Conservation (phyloP, 2,797 vertebrate genomes). For the Phrynocephalus guinanensis region DNA sequence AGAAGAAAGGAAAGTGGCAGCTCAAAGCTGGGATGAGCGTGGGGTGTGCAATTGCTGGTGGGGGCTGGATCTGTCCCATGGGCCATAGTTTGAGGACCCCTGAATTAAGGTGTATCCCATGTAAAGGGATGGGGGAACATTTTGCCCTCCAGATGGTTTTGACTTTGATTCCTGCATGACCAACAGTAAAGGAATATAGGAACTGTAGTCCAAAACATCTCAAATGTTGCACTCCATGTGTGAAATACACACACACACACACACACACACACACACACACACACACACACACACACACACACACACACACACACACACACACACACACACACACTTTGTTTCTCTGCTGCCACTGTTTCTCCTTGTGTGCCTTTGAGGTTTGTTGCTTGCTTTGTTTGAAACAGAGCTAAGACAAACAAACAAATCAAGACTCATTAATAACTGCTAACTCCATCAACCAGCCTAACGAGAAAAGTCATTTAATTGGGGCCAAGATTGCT, state of each 20-base stretch:
- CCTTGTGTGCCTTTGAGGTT: neutral
- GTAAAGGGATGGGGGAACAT: neutral
- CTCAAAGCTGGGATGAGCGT: too few species aligned
- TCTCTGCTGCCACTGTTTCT: neutral
- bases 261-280: neutral
- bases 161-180: neutral
- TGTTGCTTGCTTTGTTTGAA: neutral
- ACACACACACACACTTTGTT: neutral
- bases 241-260: neutral
- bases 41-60: too few species aligned
- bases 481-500: conserved; percentile 72
- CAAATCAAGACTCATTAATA: conserved; percentile 63
- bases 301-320: neutral
- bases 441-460: conserved; percentile 58
- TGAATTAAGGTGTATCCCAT: neutral
- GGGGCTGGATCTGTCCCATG: too few species aligned
- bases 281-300: too few species aligned
- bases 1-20: too few species aligned
- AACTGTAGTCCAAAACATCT: neutral
- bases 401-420: conserved; percentile 57
- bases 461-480: conserved; percentile 73
- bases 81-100: neutral
- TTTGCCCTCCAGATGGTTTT: neutral
- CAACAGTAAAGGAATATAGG: neutral
- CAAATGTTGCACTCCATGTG: neutral